Percentiles rank a stretch among this genome's conserved stretches.
Evolutionary conservation across 37 sponge, comb jelly and placozoan species (phyloP).

Genomic region (Beroe ovata): DNA sequence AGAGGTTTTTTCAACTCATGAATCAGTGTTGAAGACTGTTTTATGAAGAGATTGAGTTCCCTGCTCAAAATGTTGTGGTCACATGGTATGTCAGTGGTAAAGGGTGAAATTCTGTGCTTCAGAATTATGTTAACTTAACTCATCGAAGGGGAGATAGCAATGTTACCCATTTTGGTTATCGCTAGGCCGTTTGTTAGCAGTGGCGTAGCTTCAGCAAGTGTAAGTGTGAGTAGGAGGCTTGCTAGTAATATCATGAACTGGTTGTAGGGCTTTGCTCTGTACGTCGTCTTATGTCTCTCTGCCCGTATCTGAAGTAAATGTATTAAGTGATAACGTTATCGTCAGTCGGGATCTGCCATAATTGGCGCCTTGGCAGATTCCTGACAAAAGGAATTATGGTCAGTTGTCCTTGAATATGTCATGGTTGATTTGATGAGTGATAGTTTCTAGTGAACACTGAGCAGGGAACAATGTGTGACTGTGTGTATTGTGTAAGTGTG

Average conservation of each 20-base stretch:
- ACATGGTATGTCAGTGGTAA: neutral
- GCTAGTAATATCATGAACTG: neutral
- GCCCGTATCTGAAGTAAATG: neutral
- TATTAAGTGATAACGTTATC: neutral
- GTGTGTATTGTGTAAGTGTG: too few relatives aligned
- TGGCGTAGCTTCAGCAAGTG: neutral
- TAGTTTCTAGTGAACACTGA: neutral
- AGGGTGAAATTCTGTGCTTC: neutral
- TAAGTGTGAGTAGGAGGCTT: neutral
- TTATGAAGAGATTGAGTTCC: neutral
- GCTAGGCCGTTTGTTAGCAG: neutral
- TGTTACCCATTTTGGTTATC: neutral
- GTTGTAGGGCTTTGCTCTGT: neutral
- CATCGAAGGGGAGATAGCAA: neutral
- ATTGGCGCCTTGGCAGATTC: constrained; percentile 1
- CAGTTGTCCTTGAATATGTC: neutral
- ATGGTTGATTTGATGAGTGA: neutral
- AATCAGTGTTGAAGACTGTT: neutral
- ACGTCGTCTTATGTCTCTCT: neutral
- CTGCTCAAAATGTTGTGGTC: neutral
- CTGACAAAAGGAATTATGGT: neutral
- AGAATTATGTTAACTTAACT: neutral
- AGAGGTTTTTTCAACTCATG: neutral
- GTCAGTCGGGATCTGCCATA: neutral
- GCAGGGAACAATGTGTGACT: constrained; percentile 1